Base-by-base conservation (phyloP, 2,797 vertebrate species). In the Enteromius viviparus region DNA sequence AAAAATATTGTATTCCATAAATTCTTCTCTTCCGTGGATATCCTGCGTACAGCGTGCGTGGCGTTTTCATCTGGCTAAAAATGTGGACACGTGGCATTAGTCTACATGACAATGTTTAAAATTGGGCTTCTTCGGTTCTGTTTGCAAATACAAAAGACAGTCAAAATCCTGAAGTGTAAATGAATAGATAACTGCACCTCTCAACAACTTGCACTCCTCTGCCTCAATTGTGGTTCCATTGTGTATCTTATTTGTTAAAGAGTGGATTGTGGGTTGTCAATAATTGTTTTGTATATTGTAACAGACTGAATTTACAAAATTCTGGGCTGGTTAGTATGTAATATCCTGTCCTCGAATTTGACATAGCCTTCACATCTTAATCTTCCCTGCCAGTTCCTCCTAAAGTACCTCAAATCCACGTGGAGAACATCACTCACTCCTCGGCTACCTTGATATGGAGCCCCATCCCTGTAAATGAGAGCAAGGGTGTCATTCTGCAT, bases 361-460 rank as follows among this genome's bases (percentile, higher is more conserved):
- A 58, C 65, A 19, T 32, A 0, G n/a, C 53, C 2, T 23, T 71
- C 55, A 23, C 58, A 9, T 3, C 29, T 15, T 81, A 14, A 23
- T 81, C 6, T 70, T 47, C 34, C 6, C 42, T 15, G 29, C 14
- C 84, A 95, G 95, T 47, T 70, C 93, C 94, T 15, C 72, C 89
- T 32, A 14, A 9, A 64, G 91, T 93, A 62, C 53, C 60, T 4
- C 82, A 58, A 6, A 89, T 95, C 72, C 26, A 88, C 1, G 88
- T 90, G 29, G 2, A 6, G 15, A 17, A 81, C 21, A 86, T 89
- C 21, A 64, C 34, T 40, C 42, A 45, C 6, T 89, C 81, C 45
- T 17, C 85, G 17, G 93, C 90, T 26, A 93, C 42, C 21, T 45
- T 95, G 85, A 37, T 32, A 9, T 95, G 94, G 95, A 72, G 89